Evolutionary conservation across 2,888 invertebrate genomes (phyloP).

Genomic region (Danaus chrysippus): DNA sequence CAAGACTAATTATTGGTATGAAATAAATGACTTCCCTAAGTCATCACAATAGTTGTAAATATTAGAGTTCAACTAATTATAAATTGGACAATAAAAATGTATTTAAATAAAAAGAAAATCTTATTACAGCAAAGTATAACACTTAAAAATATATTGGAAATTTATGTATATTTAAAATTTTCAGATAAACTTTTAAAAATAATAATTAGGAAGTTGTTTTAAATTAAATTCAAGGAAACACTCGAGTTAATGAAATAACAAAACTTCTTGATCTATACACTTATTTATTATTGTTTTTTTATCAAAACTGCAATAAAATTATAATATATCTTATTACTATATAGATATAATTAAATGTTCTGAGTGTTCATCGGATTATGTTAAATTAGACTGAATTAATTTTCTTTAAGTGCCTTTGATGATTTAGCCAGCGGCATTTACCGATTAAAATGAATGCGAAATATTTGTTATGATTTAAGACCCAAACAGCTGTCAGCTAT

Average conservation of each 20-base stretch:
- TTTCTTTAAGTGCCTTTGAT: conserved; percentile 2
- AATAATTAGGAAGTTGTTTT: no score
- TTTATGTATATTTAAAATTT: no score
- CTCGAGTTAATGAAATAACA: no score
- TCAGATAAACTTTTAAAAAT: no score
- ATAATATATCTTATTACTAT: background rate
- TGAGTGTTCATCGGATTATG: background rate
- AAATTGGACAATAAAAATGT: no score
- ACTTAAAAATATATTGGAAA: background rate
- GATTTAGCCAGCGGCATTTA: background rate
- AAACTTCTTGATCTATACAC: no score
- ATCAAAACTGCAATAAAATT: background rate
- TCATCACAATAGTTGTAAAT: conserved; percentile 13
- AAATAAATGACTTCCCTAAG: conserved; percentile 29
- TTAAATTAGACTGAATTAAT: background rate
- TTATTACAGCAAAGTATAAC: background rate
- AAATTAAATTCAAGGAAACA: no score
- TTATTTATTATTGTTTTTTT: no score
- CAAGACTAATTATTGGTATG: conserved; percentile 31
- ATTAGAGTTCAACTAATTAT: conserved; percentile 11
- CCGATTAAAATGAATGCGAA: background rate
- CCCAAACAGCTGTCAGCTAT: background rate
- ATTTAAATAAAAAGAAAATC: no score
- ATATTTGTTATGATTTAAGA: background rate
- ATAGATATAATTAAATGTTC: background rate